These are phyloP conservation scores for Toxotes chatareus DNA, from an alignment of 2,113 vertebrate species.

Conservation along the genomic window DNA sequence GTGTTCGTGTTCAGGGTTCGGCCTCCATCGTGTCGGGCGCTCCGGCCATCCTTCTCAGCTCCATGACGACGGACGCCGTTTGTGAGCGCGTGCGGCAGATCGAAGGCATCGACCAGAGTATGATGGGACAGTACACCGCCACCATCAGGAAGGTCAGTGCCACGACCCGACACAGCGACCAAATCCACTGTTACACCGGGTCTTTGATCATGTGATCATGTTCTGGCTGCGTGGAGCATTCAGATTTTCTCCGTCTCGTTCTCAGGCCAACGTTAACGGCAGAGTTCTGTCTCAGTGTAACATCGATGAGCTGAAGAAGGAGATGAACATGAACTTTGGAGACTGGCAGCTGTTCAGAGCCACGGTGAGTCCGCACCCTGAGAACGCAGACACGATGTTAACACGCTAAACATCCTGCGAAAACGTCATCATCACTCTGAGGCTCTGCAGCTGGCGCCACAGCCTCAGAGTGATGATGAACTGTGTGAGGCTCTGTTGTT, in stretches of 20 bases:
- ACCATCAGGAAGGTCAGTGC: conserved; percentile 91
- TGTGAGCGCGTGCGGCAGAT: conserved; percentile 93
- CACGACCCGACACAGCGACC: too few relatives aligned
- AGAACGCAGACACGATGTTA: too few relatives aligned
- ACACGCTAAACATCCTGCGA: too few relatives aligned
- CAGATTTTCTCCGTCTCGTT: neutral
- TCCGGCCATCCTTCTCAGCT: conserved; percentile 84
- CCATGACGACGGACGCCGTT: conserved; percentile 92
- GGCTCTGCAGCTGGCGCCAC: too few relatives aligned
- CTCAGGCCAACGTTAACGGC: conserved; percentile 96
- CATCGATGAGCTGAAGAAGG: conserved; percentile 97
- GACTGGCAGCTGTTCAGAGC: conserved; percentile 99
- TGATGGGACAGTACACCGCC: conserved; percentile 91
- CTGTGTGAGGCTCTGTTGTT: too few relatives aligned
- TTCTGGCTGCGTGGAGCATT: neutral
- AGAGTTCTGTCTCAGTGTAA: conserved; percentile 96
- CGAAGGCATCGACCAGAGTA: conserved; percentile 93
- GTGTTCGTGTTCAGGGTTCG: conserved; percentile 73
- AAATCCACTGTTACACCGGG: too few relatives aligned
- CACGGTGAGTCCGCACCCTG: conserved; percentile 83
- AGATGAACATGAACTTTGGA: conserved; percentile 99
- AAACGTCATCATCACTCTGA: too few relatives aligned
- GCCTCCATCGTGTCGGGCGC: conserved; percentile 78
- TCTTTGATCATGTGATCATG: too few relatives aligned
- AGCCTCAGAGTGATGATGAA: too few relatives aligned